A percentile compares a stretch with the other conserved stretches of the same genome.
phyloP scores from a whole-genome alignment of 2,113 vertebrate genomes.

The Psammodynastes pulverulentus region DNA sequence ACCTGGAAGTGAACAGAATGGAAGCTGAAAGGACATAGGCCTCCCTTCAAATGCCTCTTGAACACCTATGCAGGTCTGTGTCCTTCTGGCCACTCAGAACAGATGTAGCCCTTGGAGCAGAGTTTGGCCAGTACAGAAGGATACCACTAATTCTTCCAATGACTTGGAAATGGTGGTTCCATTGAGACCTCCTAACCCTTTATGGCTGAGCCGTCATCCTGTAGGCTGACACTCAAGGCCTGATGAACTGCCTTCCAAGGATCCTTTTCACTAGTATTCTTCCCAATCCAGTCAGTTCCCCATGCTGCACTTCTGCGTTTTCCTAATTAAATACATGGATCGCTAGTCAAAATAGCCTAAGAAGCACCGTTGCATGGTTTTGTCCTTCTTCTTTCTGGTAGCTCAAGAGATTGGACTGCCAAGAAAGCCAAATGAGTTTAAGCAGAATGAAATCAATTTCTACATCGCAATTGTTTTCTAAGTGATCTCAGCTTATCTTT shows the following conservation, averaged over 20 bases:
- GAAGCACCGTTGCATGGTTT: neutral
- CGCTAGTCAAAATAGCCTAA: neutral
- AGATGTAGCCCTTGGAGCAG: neutral
- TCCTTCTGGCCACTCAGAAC: neutral
- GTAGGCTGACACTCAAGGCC: neutral
- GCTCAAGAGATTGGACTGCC: neutral
- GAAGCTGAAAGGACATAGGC: too few relatives aligned
- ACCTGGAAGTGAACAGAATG: too few relatives aligned
- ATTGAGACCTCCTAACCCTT: neutral
- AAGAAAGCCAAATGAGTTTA: neutral
- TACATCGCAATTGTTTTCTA: constrained; percentile 17
- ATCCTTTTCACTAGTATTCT: neutral
- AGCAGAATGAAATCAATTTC: neutral
- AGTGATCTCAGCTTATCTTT: fast-evolving
- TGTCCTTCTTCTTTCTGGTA: neutral
- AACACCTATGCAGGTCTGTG: neutral
- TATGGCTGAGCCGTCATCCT: neutral
- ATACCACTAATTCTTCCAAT: neutral
- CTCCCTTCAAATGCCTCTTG: neutral
- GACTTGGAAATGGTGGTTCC: neutral
- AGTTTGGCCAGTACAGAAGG: neutral
- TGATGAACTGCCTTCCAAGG: neutral
- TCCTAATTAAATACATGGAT: neutral
- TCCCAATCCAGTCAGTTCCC: neutral
- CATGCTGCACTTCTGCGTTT: neutral